phyloP scores from a whole-genome alignment of 2,113 vertebrate species.

The Sinocyclocheilus rhinocerous region DNA sequence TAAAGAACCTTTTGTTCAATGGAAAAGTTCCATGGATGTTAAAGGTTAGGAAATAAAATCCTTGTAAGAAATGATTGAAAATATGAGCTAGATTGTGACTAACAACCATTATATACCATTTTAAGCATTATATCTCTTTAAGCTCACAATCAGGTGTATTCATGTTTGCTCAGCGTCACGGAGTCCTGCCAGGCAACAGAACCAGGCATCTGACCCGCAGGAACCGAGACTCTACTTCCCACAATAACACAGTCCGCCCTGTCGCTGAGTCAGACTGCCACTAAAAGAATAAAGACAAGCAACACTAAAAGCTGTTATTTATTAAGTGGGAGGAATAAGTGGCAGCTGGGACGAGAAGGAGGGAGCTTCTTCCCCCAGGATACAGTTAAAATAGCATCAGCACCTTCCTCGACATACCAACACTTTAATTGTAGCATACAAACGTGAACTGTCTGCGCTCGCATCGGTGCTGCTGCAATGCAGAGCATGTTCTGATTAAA shows the following conservation, averaged over 20 bases:
- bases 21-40: too few species aligned
- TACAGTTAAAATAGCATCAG: neutral
- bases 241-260: constrained; percentile 31
- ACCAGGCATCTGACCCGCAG: constrained; percentile 52
- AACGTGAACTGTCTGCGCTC: neutral
- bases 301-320: constrained; percentile 38
- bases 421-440: neutral
- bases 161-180: neutral
- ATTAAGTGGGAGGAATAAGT: constrained; percentile 56
- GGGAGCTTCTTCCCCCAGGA: neutral
- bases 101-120: too few species aligned
- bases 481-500: neutral
- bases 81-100: neutral
- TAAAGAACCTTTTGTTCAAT: neutral
- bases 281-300: constrained; percentile 51
- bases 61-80: neutral
- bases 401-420: neutral
- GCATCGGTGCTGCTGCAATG: neutral
- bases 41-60: neutral
- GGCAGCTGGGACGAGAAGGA: constrained; percentile 6
- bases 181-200: constrained; percentile 17
- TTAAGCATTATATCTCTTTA: too few species aligned
- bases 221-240: constrained; percentile 20
- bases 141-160: neutral
- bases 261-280: constrained; percentile 40